Conservation (phyloP, 2,888 invertebrate species). For the Spisula subtruncata region DNA sequence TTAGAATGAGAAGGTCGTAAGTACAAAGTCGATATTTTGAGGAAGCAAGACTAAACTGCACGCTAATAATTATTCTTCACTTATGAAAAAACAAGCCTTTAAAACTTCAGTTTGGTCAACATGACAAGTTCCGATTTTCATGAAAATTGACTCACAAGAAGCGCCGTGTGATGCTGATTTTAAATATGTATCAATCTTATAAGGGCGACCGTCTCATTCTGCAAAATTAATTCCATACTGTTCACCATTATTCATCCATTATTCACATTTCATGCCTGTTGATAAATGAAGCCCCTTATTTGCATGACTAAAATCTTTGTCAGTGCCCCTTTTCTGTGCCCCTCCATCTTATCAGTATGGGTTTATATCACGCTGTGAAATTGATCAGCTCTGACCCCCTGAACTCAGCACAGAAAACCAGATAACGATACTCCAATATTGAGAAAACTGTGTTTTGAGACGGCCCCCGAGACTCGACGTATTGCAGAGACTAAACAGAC, state of each 20-base stretch:
- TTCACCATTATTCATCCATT: neutral
- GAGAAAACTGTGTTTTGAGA: slow-evolving; percentile 43
- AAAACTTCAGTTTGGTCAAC: no score
- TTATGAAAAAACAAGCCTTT: no score
- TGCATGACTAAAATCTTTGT: neutral
- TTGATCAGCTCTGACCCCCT: slow-evolving; percentile 62
- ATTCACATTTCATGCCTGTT: neutral
- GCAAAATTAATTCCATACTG: neutral
- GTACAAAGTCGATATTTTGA: no score
- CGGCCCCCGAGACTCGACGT: slow-evolving; percentile 28
- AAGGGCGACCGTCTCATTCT: no score
- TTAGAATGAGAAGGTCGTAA: no score
- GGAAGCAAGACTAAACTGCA: no score
- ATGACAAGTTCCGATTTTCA: no score
- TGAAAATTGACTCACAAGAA: no score
- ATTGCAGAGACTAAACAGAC: neutral
- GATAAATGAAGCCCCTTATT: neutral
- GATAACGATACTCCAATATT: slow-evolving; percentile 36
- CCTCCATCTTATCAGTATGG: slow-evolving; percentile 50
- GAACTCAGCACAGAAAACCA: slow-evolving; percentile 45
- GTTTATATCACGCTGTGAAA: slow-evolving; percentile 68
- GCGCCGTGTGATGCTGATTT: no score
- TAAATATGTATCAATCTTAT: no score
- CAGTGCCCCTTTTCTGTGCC: slow-evolving; percentile 35
- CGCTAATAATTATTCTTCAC: no score